A percentile compares a stretch with the other conserved stretches of the same genome.
Conservation (phyloP, 2,888 invertebrate species). For the Caenorhabditis angaria region DNA sequence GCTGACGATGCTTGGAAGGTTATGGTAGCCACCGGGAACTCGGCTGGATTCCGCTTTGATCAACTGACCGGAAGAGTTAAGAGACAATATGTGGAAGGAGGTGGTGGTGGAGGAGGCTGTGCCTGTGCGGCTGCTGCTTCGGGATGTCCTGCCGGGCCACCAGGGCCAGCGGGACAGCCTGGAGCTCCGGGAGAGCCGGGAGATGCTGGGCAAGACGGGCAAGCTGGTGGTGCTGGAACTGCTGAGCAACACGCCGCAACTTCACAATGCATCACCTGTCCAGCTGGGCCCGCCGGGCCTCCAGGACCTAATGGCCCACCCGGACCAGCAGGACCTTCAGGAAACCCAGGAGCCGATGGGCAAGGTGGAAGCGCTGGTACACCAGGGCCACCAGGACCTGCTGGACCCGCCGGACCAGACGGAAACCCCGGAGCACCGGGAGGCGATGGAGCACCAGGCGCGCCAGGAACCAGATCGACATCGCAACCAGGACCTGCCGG, state of each 20-base stretch:
- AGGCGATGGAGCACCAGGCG: conserved; percentile 43
- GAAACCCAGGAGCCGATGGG: conserved; percentile 45
- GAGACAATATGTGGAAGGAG: conserved; percentile 37
- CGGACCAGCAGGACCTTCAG: conserved; percentile 47
- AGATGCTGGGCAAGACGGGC: conserved; percentile 33
- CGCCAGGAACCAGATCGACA: conserved; percentile 42
- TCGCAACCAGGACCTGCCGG: conserved; percentile 51
- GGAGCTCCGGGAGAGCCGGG: conserved; percentile 44
- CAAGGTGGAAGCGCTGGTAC: conserved; percentile 30
- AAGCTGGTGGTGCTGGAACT: conserved; percentile 33
- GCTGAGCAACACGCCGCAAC: conserved; percentile 23
- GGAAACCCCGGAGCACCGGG: conserved; percentile 45
- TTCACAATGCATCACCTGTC: conserved; percentile 48
- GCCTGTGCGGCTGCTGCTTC: conserved; percentile 44
- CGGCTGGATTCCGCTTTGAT: conserved; percentile 34
- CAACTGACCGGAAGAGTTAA: conserved; percentile 40
- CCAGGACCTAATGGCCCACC: conserved; percentile 46
- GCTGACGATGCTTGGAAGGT: conserved; percentile 51
- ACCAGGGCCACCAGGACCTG: conserved; percentile 45
- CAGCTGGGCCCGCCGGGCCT: conserved; percentile 49
- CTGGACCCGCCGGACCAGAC: conserved; percentile 42
- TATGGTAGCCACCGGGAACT: conserved; percentile 38
- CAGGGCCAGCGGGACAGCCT: conserved; percentile 45
- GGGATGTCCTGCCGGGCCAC: conserved; percentile 54
- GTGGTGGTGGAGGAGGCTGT: conserved; percentile 38